Evolutionary conservation across 2,888 invertebrate species (phyloP).

Genomic region (Toxonevra muliebris): DNA sequence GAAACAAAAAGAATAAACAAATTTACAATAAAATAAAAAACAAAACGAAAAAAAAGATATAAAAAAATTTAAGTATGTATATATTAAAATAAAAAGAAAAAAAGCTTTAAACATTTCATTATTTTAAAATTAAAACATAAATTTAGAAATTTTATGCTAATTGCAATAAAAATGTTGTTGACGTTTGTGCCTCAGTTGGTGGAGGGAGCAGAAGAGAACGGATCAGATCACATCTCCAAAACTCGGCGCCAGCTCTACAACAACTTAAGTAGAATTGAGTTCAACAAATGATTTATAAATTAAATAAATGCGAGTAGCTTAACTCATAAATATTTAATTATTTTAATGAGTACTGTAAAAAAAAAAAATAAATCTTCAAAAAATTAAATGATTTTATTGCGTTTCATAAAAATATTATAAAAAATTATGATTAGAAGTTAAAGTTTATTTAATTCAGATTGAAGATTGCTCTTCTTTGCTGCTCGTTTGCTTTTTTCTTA

Average conservation of each 20-base stretch:
- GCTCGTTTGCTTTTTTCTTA: too few relatives aligned
- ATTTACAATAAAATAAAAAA: neutral
- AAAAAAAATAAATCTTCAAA: too few relatives aligned
- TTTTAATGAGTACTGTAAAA: too few relatives aligned
- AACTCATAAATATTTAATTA: slow-evolving; percentile 49
- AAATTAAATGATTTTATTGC: too few relatives aligned
- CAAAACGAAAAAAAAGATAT: neutral
- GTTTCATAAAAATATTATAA: too few relatives aligned
- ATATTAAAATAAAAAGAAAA: neutral
- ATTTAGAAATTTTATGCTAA: slow-evolving; percentile 53
- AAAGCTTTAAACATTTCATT: slow-evolving; percentile 26
- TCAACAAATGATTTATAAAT: slow-evolving; percentile 18
- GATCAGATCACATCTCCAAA: neutral
- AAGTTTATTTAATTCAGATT: too few relatives aligned
- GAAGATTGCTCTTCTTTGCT: too few relatives aligned
- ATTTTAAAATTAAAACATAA: slow-evolving; percentile 42
- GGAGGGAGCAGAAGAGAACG: neutral
- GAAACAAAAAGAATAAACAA: neutral
- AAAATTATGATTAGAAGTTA: too few relatives aligned
- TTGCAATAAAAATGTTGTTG: slow-evolving; percentile 36
- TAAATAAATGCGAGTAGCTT: slow-evolving; percentile 34
- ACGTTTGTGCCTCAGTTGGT: slow-evolving; percentile 6
- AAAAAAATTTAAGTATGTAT: neutral
- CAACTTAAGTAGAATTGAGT: neutral
- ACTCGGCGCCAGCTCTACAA: too few relatives aligned